Base-by-base conservation (phyloP, 2,888 invertebrate species). In the Amiota mariae region DNA sequence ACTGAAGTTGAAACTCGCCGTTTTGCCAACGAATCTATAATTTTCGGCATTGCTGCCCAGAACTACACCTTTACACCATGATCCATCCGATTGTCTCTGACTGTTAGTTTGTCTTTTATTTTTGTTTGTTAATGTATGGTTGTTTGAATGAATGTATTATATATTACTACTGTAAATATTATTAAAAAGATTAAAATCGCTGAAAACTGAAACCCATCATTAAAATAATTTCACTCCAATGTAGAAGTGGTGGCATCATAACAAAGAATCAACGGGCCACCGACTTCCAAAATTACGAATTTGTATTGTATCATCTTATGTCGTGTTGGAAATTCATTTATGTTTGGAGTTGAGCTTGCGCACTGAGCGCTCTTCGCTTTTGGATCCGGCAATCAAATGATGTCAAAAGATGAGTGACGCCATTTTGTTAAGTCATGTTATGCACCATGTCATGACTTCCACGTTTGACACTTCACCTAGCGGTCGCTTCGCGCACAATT, bases 131-230 rank as follows among this genome's bases (percentile, higher is more conserved):
- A n/a, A 12, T 54, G 6, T 20, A n/a, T 18, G 59, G 20, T 18
- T 15, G 20, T 11, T 61, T 61, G 15, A 36, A 18, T n/a, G 15
- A n/a, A n/a, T 49, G 47, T 67, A 49, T 64, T 18, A 79, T 78
- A 79, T 80, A 80, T 86, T 86, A 85, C 85, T 84, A 86, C 87
- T 85, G 85, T 87, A 86, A 85, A 85, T 87, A 87, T 80, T 87
- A 86, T 85, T 79, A 83, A 83, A 76, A 74, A 79, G 85, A 85
- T 85, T 86, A 85, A 79, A 79, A 85, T 85, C 85, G 77, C 75
- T n/a, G n/a, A n/a, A n/a, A 68, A 76, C 71, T 70, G 71, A 77
- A 83, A 83, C 80, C 87, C 76, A 81, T 82, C 84, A 85, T 85
- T 85, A 87, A 74, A 77, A 74, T 77, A 75, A 77, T 68, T 71